A percentile compares a stretch with the other conserved stretches of the same genome.
These are phyloP conservation scores for Drosophila sp. DNA, from an alignment of 1,140 invertebrate genomes.

Conservation along the genomic window DNA sequence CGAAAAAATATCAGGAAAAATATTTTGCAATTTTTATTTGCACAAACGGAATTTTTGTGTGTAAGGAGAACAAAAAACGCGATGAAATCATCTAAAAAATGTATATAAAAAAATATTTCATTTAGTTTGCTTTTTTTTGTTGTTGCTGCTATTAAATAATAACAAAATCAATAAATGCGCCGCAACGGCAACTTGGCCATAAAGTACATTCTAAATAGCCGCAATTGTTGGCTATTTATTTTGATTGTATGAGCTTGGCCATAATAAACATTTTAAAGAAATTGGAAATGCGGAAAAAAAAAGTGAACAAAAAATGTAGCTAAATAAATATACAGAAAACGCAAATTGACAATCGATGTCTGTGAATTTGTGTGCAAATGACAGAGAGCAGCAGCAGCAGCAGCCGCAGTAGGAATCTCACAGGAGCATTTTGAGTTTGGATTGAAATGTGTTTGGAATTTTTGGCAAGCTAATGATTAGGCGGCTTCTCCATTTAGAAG, in stretches of 20 bases:
- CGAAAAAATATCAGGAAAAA: conserved; percentile 41
- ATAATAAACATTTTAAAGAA: conserved; percentile 63
- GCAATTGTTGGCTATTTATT: conserved; percentile 76
- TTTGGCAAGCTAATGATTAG: conserved; percentile 49
- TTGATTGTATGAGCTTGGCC: conserved; percentile 61
- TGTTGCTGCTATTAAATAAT: conserved; percentile 50
- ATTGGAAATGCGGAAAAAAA: conserved; percentile 34
- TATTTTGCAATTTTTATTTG: conserved; percentile 56
- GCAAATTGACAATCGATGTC: conserved; percentile 48
- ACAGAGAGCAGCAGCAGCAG: not conserved
- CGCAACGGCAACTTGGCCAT: conserved; percentile 62
- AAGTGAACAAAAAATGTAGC: conserved; percentile 1
- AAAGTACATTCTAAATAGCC: conserved; percentile 61
- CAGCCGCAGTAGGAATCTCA: not conserved
- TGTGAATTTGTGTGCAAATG: conserved; percentile 12
- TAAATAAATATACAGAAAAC: conserved; percentile 20
- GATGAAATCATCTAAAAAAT: conserved; percentile 48
- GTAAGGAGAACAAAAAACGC: conserved; percentile 20
- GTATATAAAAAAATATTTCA: conserved; percentile 29
- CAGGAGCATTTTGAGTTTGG: not conserved
- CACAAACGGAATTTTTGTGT: conserved; percentile 28
- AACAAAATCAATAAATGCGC: conserved; percentile 77
- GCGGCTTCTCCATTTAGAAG: conserved; percentile 32
- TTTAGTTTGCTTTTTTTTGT: conserved; percentile 56
- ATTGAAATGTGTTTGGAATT: conserved; percentile 47